Base-by-base conservation (phyloP, 2,797 vertebrate genomes). In the Falco columbarius region DNA sequence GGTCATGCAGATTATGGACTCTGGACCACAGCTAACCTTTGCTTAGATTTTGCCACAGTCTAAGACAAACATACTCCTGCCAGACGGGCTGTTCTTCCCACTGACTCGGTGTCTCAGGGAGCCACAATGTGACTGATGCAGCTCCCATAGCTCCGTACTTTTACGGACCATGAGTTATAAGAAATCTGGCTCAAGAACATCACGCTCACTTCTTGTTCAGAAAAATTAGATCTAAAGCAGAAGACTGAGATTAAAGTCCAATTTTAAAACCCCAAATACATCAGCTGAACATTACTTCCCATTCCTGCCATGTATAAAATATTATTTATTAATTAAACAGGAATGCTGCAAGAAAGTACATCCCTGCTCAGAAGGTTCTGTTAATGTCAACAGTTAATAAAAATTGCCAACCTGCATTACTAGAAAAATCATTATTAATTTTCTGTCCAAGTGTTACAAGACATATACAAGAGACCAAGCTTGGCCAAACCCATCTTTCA, bases 271-370 rank as follows among this genome's bases (percentile, higher is more conserved):
- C 18, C 72, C 62, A 36, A 10, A 63, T 55, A 54, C 6, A 22
- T 59, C 36, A 70, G 19, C 36, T 70, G 55, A 90, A 65, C 9
- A 4, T 22, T 51, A 20, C 22, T 81, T 19, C 14, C 46, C 1
- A 3, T 32, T 6, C 10, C 20, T 0, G 1, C 22, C 34, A 70
- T 0, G 0, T 34, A 68, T 16, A 76, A 81, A 89, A 42, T 24
- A 36, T 73, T 70, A 66, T 66, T 83, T 82, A 80, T 65, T 84
- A 86, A 61, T 81, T 56, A 70, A 77, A 76, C n/a, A 72, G 17
- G 34, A 61, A 72, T 38, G 14, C 30, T 83, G 27, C 26, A 82
- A 56, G 23, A 67, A 89, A 58, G 19, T 3, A 3, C 13, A 81
- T 58, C 49, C 23, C 40, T 23, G 32, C 24, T 89, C 46, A 81